Evolutionary conservation across 2,113 vertebrate species (phyloP), one percentile per base, ranked within the genome.

Genomic region (Tringa solitaria): DNA sequence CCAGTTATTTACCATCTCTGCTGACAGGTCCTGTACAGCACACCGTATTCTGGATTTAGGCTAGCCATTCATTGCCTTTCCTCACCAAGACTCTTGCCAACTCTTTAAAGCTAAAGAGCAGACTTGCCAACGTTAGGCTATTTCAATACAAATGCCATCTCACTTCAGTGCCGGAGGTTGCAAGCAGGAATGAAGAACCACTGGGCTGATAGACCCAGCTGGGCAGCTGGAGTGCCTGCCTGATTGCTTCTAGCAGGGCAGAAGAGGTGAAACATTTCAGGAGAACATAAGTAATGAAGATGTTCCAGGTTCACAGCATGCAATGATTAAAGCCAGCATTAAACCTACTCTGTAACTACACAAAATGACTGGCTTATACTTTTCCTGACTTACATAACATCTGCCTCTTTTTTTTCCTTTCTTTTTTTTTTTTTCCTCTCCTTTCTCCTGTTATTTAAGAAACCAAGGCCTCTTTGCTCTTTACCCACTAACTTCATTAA

Each of bases 81-180:
- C 53, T 21, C 2, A 41, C 53, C 53, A 33, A 46, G 68, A 51
- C 53, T 59, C 63, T 57, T 32, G 48, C 20, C 67, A 37, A 4
- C 35, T 32, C 39, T 81, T 19, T 11, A n/a, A 48, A n/a, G 85
- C 57, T 23, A 39, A 30, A 59, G 54, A 27, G 1, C 78, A 83
- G 30, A 23, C 26, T 81, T 21, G 54, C 21, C 54, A 30, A 7
- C 1, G 3, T 6, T 6, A 5, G 69, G 67, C 45, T 37, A 19
- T 65, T 74, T 46, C 72, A 16, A 6, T 12, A 41, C 14, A 64
- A 73, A 53, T 4, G 5, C 15, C 24, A 35, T 21, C 70, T 46
- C 13, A 1, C 1, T 12, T 21, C 41, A n/a, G 23, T 0, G 0
- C 41, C 59, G n/a, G 39, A 19, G 28, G 19, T 8, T 76, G 18